Conservation (phyloP, 2,888 invertebrate species). For the Anoplius nigerrimus region DNA sequence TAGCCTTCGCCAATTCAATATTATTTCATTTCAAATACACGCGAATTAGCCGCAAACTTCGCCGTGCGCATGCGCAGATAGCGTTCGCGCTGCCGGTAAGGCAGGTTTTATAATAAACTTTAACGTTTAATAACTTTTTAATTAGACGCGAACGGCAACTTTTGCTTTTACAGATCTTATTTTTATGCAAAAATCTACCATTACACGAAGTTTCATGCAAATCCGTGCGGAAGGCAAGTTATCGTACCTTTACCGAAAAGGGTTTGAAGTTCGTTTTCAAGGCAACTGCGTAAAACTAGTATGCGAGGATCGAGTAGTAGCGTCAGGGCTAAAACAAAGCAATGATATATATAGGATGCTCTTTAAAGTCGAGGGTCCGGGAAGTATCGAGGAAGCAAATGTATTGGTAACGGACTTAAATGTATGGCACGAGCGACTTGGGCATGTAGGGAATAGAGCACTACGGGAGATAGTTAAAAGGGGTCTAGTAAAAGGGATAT, state of each 20-base stretch:
- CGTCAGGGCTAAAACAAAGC: constrained; percentile 37
- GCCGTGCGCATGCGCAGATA: too few relatives aligned
- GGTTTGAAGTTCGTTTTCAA: constrained; percentile 33
- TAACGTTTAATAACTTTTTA: too few relatives aligned
- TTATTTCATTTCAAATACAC: too few relatives aligned
- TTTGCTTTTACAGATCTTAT: too few relatives aligned
- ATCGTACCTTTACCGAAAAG: constrained; percentile 45
- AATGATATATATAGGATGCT: constrained; percentile 51
- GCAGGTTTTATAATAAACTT: too few relatives aligned
- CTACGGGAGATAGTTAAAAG: constrained; percentile 41
- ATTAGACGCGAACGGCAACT: too few relatives aligned
- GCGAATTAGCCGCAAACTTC: too few relatives aligned
- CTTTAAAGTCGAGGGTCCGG: constrained; percentile 20
- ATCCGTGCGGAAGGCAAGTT: constrained; percentile 59
- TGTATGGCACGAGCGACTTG: constrained; percentile 27
- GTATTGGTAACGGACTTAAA: constrained; percentile 19
- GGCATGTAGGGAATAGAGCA: constrained; percentile 39
- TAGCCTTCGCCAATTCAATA: too few relatives aligned
- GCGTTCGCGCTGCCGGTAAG: too few relatives aligned
- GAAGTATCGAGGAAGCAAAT: constrained; percentile 14
- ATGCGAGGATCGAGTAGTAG: constrained; percentile 25
- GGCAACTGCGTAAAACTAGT: constrained; percentile 25
- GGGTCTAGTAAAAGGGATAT: constrained; percentile 29
- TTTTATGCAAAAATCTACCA: too few relatives aligned
- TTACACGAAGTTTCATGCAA: constrained; percentile 44